Evolutionary conservation across 2,888 invertebrate species (phyloP).

Genomic region (Orgyia antiqua): DNA sequence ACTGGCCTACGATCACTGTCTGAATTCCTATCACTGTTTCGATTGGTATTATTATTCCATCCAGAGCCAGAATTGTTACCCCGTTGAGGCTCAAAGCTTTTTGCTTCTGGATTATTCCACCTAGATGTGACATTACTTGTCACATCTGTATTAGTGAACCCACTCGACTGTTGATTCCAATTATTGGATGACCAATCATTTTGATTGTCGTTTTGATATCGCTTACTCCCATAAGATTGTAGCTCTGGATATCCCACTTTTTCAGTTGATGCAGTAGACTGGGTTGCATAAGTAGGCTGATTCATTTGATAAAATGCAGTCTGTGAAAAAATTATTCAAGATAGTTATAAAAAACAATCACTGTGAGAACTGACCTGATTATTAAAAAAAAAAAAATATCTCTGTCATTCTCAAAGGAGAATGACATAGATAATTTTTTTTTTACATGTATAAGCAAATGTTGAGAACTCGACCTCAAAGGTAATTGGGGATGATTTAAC

Average conservation of each 20-base stretch:
- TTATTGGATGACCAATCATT: slow-evolving; percentile 1
- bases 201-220: slow-evolving; percentile 2
- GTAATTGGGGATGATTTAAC: too few species aligned
- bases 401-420: too few species aligned
- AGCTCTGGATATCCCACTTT: slow-evolving; percentile 2
- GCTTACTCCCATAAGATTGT: slow-evolving; percentile 1
- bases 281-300: slow-evolving; percentile 4
- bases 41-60: not conserved
- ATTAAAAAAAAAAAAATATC: too few species aligned
- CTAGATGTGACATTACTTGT: not conserved
- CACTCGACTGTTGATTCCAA: slow-evolving; percentile 2
- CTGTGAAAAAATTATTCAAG: slow-evolving; percentile 20
- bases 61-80: not conserved
- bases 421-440: too few species aligned
- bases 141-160: slow-evolving; percentile 1
- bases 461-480: too few species aligned
- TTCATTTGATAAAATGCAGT: slow-evolving; percentile 10
- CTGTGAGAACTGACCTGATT: too few species aligned
- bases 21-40: not conserved
- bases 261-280: not conserved
- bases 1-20: not conserved
- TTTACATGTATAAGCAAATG: too few species aligned
- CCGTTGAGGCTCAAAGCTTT: not conserved
- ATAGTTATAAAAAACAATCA: slow-evolving; percentile 15
- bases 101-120: slow-evolving; percentile 3